phyloP scores from a whole-genome alignment of 2,113 vertebrate species.

The Syrmaticus mikado region DNA sequence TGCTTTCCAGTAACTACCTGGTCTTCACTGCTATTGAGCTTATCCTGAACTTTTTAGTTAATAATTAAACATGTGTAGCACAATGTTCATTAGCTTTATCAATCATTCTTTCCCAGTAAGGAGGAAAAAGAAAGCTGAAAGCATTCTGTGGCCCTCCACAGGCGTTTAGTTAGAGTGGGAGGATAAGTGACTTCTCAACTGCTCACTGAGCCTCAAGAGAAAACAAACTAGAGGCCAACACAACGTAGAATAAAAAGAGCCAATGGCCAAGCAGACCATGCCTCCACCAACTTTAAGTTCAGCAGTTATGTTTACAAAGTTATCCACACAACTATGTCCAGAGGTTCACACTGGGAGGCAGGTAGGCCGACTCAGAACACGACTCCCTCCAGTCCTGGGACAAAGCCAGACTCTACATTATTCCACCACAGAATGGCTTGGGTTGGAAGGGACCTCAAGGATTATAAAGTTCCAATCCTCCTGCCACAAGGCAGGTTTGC shows the following conservation, averaged over 20 bases:
- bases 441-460: too few relatives aligned
- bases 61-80: not conserved
- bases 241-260: accelerated
- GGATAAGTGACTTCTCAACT: not conserved
- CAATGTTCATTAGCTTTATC: not conserved
- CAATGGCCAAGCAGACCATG: not conserved
- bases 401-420: too few relatives aligned
- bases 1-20: not conserved
- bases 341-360: accelerated
- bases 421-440: too few relatives aligned
- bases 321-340: accelerated
- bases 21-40: not conserved
- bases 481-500: too few relatives aligned
- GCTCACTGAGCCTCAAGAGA: not conserved
- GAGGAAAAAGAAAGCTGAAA: not conserved
- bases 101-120: not conserved
- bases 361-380: not conserved
- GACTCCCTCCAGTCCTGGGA: not conserved
- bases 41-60: not conserved
- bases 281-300: not conserved
- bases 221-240: accelerated
- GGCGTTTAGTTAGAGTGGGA: not conserved
- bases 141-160: accelerated
- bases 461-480: too few relatives aligned
- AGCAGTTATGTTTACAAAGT: accelerated